Conservation (phyloP, 2,113 vertebrate species). For the Zosterops lateralis region DNA sequence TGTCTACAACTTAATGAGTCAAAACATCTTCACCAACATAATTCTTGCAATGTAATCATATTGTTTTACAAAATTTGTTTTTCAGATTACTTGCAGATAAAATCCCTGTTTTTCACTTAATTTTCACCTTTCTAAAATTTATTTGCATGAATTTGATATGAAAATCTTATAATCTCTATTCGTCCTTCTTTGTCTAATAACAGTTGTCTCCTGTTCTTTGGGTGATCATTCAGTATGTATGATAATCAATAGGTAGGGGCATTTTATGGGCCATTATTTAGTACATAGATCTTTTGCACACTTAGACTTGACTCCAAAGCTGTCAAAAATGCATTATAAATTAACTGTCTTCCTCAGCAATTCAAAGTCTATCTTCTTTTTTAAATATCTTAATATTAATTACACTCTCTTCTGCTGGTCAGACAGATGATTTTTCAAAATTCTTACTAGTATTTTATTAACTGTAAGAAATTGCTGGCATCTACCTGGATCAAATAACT, state of each 20-base stretch:
- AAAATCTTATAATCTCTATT: neutral
- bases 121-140: neutral
- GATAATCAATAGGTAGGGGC: rapidly evolving
- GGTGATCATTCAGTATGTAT: neutral
- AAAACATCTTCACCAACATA: neutral
- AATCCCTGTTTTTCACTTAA: neutral
- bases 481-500: slow-evolving; percentile 14
- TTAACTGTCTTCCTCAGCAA: neutral
- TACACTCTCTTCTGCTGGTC: neutral
- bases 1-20: neutral
- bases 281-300: rapidly evolving
- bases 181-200: neutral
- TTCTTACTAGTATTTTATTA: neutral
- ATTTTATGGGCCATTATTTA: neutral
- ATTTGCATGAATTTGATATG: neutral
- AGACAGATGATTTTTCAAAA: neutral
- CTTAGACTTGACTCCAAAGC: rapidly evolving
- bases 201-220: neutral
- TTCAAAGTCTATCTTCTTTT: neutral
- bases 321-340: neutral
- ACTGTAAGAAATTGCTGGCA: neutral
- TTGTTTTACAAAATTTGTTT: neutral
- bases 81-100: neutral
- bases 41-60: neutral
- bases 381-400: neutral